These are phyloP conservation scores for Ophioderma brevispina DNA, from an alignment of 35 echinoderm and acorn worm genomes.

Conservation along the genomic window DNA sequence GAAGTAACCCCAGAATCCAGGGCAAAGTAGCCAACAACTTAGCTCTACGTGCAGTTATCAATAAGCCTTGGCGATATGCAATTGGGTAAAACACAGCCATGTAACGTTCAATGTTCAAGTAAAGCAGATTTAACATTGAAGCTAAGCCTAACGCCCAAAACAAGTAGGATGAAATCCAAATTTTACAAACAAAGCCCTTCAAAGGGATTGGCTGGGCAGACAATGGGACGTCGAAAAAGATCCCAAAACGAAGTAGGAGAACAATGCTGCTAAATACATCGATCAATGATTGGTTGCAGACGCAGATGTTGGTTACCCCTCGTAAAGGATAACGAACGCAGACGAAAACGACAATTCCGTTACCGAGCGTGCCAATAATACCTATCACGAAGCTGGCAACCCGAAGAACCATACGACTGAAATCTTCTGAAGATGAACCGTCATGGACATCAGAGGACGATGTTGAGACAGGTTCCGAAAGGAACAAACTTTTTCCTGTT, in stretches of 20 bases:
- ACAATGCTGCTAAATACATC: slow-evolving; percentile 79
- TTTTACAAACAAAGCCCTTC: slow-evolving; percentile 67
- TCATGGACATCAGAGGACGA: too few relatives aligned
- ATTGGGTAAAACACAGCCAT: slow-evolving; percentile 91
- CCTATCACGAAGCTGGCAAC: not conserved
- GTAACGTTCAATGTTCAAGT: slow-evolving; percentile 77
- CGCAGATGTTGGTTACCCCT: slow-evolving; percentile 71
- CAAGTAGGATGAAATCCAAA: slow-evolving; percentile 82
- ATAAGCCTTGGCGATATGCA: slow-evolving; percentile 67
- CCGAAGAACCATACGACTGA: too few relatives aligned
- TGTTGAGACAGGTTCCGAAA: too few relatives aligned
- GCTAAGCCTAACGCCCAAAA: slow-evolving; percentile 77
- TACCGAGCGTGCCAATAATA: slow-evolving; percentile 1
- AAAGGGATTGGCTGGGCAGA: not conserved
- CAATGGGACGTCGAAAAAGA: slow-evolving; percentile 12
- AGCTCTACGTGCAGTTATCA: slow-evolving; percentile 46
- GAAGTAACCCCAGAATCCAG: slow-evolving; percentile 74
- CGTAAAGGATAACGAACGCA: slow-evolving; percentile 26
- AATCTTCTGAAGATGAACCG: too few relatives aligned
- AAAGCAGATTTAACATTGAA: slow-evolving; percentile 83
- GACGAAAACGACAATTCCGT: slow-evolving; percentile 6
- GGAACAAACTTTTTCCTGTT: too few relatives aligned
- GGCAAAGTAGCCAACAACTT: slow-evolving; percentile 62
- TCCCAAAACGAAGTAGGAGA: slow-evolving; percentile 59
- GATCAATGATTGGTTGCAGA: slow-evolving; percentile 81